These are phyloP conservation scores for Harmothoe impar DNA, from an alignment of 2,888 invertebrate species.

Conservation along the genomic window DNA sequence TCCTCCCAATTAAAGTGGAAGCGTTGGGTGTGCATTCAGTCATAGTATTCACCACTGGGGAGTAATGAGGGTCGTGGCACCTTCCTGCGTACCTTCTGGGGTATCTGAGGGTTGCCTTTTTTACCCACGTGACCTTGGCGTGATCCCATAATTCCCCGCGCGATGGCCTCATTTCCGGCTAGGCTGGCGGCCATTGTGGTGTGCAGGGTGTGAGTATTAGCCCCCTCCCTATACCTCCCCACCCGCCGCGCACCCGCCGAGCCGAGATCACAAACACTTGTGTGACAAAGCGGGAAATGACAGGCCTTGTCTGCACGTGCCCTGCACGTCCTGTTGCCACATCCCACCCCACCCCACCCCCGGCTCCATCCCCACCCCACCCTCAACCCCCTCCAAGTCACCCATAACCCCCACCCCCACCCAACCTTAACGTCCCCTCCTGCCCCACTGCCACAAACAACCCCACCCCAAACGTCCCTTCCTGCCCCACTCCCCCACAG, in stretches of 20 bases:
- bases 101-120: not conserved
- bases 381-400: not conserved
- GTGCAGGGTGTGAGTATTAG: conserved; percentile 38
- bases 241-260: not conserved
- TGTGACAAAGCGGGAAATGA: conserved; percentile 44
- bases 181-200: conserved; percentile 12
- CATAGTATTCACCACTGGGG: not conserved
- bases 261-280: not conserved
- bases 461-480: not conserved
- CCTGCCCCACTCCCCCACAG: not conserved
- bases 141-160: conserved; percentile 47
- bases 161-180: conserved; percentile 41
- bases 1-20: not conserved
- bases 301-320: not conserved
- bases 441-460: too few species aligned
- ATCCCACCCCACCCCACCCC: not conserved
- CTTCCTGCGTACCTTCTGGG: too few species aligned
- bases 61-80: too few species aligned
- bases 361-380: not conserved
- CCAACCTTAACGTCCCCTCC: too few species aligned
- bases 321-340: not conserved
- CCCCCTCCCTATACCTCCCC: not conserved
- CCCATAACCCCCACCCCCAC: not conserved
- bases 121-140: conserved; percentile 40
- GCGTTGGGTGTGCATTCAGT: not conserved